These are phyloP conservation scores for Triplophysa yarkandensis DNA, from an alignment of 2,797 vertebrate species.

Conservation along the genomic window DNA sequence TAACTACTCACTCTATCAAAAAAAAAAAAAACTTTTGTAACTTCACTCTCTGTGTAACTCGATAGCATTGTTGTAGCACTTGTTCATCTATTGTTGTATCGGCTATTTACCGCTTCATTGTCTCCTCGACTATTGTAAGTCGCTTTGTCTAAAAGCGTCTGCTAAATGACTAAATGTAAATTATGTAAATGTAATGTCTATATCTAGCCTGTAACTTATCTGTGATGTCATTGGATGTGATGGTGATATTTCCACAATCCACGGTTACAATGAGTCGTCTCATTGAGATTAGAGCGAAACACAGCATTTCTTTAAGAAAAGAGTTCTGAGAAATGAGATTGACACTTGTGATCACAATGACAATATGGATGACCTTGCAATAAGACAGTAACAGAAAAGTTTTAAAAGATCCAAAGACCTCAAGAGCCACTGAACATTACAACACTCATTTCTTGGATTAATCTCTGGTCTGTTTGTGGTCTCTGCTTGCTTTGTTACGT, in stretches of 20 bases:
- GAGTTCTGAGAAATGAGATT: not conserved
- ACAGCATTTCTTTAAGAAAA: not conserved
- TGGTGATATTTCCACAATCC: not conserved
- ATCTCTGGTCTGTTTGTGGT: not conserved
- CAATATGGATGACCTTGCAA: not conserved
- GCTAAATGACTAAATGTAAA: too few species aligned
- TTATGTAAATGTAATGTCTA: too few species aligned
- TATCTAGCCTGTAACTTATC: not conserved
- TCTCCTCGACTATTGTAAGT: too few species aligned
- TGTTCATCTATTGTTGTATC: too few species aligned
- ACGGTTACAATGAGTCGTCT: not conserved
- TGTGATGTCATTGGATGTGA: conserved; percentile 17
- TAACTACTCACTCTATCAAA: too few species aligned
- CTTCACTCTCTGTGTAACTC: too few species aligned
- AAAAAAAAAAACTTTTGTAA: too few species aligned
- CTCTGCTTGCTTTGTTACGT: conserved; percentile 41
- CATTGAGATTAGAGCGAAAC: not conserved
- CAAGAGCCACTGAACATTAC: not conserved
- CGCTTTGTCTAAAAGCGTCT: too few species aligned
- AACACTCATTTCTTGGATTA: not conserved
- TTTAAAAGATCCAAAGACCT: not conserved
- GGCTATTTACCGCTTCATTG: too few species aligned
- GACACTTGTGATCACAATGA: not conserved
- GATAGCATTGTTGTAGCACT: too few species aligned
- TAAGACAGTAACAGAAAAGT: not conserved